These are phyloP conservation scores for Pseudoatta argentina DNA, from an alignment of 1,140 invertebrate genomes.

Conservation along the genomic window DNA sequence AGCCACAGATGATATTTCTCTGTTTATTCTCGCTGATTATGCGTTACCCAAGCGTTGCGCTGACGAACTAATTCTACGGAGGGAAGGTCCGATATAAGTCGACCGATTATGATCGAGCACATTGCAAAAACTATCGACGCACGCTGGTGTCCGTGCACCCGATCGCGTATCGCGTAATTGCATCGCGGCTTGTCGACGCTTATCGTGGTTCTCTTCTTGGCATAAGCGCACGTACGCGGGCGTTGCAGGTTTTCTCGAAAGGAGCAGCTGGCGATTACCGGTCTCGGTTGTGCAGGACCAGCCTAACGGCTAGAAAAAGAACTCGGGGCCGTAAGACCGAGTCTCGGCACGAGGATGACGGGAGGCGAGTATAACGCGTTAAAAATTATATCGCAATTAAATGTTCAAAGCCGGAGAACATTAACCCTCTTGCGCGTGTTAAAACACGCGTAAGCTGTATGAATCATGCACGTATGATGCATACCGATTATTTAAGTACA, in stretches of 20 bases:
- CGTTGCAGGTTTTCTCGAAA: constrained; percentile 72
- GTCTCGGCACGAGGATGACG: background rate
- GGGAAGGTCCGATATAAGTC: constrained; percentile 70
- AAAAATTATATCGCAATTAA: constrained; percentile 34
- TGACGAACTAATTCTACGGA: constrained; percentile 66
- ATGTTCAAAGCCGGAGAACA: background rate
- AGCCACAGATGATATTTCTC: constrained; percentile 44
- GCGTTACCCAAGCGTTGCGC: constrained; percentile 65
- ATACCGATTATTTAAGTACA: constrained; percentile 21
- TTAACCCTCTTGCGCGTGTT: constrained; percentile 36
- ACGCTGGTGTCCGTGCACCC: constrained; percentile 43
- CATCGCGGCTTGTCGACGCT: constrained; percentile 76
- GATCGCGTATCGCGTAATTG: constrained; percentile 73
- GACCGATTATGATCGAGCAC: constrained; percentile 73
- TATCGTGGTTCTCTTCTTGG: constrained; percentile 75
- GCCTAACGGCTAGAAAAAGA: constrained; percentile 64
- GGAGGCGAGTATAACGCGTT: background rate
- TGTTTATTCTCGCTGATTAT: constrained; percentile 38
- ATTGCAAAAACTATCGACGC: constrained; percentile 67
- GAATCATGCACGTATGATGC: constrained; percentile 28
- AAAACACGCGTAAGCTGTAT: constrained; percentile 30
- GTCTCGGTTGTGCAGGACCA: constrained; percentile 55
- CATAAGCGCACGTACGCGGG: constrained; percentile 73
- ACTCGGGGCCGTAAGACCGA: constrained; percentile 8
- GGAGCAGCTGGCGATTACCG: constrained; percentile 29